A percentile compares a stretch with the other conserved stretches of the same genome.
Conservation (phyloP, 2,888 invertebrate species). For the Saturnia pavonia region DNA sequence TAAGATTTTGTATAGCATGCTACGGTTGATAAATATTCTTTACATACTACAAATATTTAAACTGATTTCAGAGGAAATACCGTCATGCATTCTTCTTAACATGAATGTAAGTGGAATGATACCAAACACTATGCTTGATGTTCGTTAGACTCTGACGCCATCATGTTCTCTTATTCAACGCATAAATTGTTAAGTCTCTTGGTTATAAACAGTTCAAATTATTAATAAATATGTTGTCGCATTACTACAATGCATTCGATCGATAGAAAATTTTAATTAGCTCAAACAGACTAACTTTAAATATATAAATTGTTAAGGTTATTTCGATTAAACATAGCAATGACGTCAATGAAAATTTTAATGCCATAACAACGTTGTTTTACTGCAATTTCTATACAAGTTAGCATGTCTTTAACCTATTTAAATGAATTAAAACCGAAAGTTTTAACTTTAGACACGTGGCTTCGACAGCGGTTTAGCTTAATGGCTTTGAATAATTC, state of each 20-base stretch:
- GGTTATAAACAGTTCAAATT: too few species aligned
- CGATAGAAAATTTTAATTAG: neutral
- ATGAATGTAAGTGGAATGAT: too few species aligned
- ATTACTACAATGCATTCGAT: neutral
- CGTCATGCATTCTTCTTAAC: too few species aligned
- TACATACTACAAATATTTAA: too few species aligned
- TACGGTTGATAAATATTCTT: too few species aligned
- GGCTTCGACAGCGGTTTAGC: neutral
- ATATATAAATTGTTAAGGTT: neutral
- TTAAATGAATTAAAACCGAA: conserved; percentile 6
- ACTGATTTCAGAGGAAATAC: too few species aligned
- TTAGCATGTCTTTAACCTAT: conserved; percentile 15
- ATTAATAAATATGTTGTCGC: too few species aligned
- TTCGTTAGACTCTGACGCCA: too few species aligned
- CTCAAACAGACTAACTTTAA: neutral
- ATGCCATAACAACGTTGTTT: neutral
- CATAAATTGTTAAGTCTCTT: too few species aligned
- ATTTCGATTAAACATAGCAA: neutral
- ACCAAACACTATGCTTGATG: too few species aligned
- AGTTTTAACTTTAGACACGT: conserved; percentile 19
- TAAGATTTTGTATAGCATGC: too few species aligned
- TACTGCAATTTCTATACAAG: conserved; percentile 3
- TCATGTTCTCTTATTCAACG: too few species aligned
- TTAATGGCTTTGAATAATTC: neutral
- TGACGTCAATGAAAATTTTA: conserved; percentile 18